Evolutionary conservation across 2,888 invertebrate genomes (phyloP).

Genomic region (Acrobasis repandana): DNA sequence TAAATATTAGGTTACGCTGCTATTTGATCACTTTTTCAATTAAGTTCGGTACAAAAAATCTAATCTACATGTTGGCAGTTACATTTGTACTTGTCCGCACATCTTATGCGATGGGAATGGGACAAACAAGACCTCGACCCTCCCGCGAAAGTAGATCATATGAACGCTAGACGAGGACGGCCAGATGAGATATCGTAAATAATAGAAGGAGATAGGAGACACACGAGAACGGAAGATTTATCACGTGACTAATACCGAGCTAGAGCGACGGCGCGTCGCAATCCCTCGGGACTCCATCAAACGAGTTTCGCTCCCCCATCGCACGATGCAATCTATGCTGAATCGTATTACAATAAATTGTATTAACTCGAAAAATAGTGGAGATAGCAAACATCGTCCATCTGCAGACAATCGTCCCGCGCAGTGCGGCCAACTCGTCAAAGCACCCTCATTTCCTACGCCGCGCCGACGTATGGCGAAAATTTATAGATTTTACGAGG

Average conservation of each 20-base stretch:
- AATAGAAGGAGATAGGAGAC: slow-evolving; percentile 64
- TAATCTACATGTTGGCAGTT: slow-evolving; percentile 37
- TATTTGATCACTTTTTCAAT: slow-evolving; percentile 30
- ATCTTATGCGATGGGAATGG: slow-evolving; percentile 61
- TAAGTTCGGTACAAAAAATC: slow-evolving; percentile 39
- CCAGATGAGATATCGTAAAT: slow-evolving; percentile 53
- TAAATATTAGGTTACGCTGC: slow-evolving; percentile 8
- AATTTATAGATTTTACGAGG: slow-evolving; percentile 81
- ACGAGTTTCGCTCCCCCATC: slow-evolving; percentile 80
- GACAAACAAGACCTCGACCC: slow-evolving; percentile 61
- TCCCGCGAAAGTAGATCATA: slow-evolving; percentile 65
- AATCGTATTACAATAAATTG: slow-evolving; percentile 84
- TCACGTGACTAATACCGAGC: slow-evolving; percentile 80
- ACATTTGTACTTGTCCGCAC: slow-evolving; percentile 55
- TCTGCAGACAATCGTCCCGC: slow-evolving; percentile 77
- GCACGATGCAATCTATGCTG: slow-evolving; percentile 82
- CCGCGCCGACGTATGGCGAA: slow-evolving; percentile 54
- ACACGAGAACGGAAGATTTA: slow-evolving; percentile 73
- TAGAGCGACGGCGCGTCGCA: slow-evolving; percentile 69
- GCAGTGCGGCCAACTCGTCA: slow-evolving; percentile 50
- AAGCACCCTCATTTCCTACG: slow-evolving; percentile 67
- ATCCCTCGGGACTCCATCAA: slow-evolving; percentile 79
- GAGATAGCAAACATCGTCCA: slow-evolving; percentile 82
- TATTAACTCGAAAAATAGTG: slow-evolving; percentile 82
- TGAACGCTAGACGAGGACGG: slow-evolving; percentile 61